Base-by-base conservation (phyloP, 2,888 invertebrate genomes). In the Eugnorisma glareosa region DNA sequence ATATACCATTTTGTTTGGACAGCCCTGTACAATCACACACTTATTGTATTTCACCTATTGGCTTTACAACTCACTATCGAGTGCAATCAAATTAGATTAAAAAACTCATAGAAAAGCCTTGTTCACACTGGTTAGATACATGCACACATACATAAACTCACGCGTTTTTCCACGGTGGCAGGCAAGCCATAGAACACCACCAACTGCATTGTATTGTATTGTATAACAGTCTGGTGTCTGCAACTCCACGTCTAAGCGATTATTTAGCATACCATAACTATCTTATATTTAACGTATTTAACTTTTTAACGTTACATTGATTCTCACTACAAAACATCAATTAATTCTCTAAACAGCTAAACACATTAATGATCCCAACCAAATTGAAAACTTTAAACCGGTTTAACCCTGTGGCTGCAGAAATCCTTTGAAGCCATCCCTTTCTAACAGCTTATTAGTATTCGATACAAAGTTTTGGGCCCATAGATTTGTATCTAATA, bases 401-500 rank as follows among this genome's bases (percentile, higher is more conserved):
- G 75, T 67, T 82, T 77, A 59, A 63, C 73, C 72, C 63, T 77
- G 74, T n/a, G 77, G 86, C 73, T 61, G 82, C 85, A 88, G 64
- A 90, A 90, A 92, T 89, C 93, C 92, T 93, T 92, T 93, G 92
- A 92, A 89, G 89, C 83, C 86, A 88, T 88, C 86, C 89, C 91
- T 91, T 90, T 90, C 84, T 89, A 90, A 88, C 85, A 88, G 90
- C 93, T 94, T 94, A 94, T 95, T 95, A 94, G 94, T 94, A 95
- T 95, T 94, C 94, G 88, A 91, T 91, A 92, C 93, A 93, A 95
- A 95, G 90, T 94, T 95, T 93, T 89, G 88, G 91, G 92, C 89
- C 90, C 91, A 92, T 91, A 93, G 94, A 95, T 95, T 94, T 93
- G 92, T 94, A 94, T 94, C 93, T 92, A 91, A 93, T 93, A 92